Percentiles rank a stretch among this genome's conserved stretches.
Conservation (phyloP, 2,888 invertebrate genomes). For the Cosmia pyralina region DNA sequence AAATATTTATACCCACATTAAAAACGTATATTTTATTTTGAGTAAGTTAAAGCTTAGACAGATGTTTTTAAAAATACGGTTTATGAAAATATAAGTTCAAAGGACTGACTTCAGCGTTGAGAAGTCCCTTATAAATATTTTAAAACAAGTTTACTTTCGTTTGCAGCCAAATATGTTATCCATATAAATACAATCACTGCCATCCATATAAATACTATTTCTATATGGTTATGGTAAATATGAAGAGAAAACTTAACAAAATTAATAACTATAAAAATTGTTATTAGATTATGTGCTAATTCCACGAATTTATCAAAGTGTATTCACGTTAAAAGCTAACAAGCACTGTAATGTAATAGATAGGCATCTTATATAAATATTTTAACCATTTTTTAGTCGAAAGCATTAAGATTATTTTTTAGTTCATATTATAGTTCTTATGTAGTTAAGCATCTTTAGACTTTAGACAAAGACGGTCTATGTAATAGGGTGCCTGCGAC, state of each 20-base stretch:
- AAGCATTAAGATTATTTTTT: slow-evolving; percentile 13
- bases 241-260: neutral
- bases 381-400: slow-evolving; percentile 27
- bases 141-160: neutral
- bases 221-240: neutral
- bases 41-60: slow-evolving; percentile 8
- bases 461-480: slow-evolving; percentile 37
- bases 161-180: slow-evolving; percentile 2
- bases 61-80: slow-evolving; percentile 3
- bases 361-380: slow-evolving; percentile 30
- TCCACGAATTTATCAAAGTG: slow-evolving; percentile 32
- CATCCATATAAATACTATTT: neutral
- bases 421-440: slow-evolving; percentile 19
- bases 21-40: slow-evolving; percentile 9
- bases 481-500: slow-evolving; percentile 19
- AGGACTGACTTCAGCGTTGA: neutral
- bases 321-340: slow-evolving; percentile 7
- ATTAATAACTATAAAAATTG: no score
- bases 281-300: slow-evolving; percentile 23
- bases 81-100: slow-evolving; percentile 1
- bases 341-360: slow-evolving; percentile 5
- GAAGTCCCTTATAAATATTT: slow-evolving; percentile 1
- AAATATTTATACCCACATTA: slow-evolving; percentile 9
- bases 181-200: slow-evolving; percentile 33
- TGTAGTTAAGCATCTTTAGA: slow-evolving; percentile 19